Evolutionary conservation across 2,797 vertebrate species (phyloP).

Genomic region (Eutrigla gurnardus): DNA sequence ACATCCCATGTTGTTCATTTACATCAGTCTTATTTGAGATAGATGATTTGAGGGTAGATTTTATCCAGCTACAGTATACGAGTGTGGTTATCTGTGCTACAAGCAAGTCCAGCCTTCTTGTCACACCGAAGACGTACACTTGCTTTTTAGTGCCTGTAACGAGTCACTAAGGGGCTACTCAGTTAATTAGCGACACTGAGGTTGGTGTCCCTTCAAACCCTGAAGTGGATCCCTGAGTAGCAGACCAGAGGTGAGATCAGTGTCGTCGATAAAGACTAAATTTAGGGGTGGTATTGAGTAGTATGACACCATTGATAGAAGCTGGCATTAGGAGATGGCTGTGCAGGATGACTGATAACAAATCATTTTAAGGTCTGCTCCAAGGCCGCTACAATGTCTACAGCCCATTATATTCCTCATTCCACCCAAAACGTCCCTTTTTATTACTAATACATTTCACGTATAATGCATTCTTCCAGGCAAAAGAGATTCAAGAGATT

Average conservation of each 20-base stretch:
- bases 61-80: neutral
- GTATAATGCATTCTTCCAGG: conserved; percentile 1
- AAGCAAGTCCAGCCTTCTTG: neutral
- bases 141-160: neutral
- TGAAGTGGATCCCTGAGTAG: conserved; percentile 6
- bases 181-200: conserved; percentile 11
- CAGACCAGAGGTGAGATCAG: neutral
- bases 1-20: neutral
- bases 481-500: conserved; percentile 7
- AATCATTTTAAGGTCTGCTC: conserved; percentile 20
- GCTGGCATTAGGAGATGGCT: conserved; percentile 9
- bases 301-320: conserved; percentile 1
- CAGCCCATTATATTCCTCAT: neutral
- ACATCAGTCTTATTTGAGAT: neutral
- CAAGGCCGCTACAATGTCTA: neutral
- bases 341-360: neutral
- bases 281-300: conserved; percentile 4
- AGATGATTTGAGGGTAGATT: neutral
- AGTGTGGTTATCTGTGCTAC: neutral
- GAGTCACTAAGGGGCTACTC: neutral
- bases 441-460: conserved; percentile 4
- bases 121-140: neutral
- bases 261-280: neutral
- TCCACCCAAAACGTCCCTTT: neutral
- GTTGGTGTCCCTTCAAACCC: conserved; percentile 8